Evolutionary conservation across 2,888 invertebrate genomes (phyloP).

Genomic region (Hoplodrina ambigua): DNA sequence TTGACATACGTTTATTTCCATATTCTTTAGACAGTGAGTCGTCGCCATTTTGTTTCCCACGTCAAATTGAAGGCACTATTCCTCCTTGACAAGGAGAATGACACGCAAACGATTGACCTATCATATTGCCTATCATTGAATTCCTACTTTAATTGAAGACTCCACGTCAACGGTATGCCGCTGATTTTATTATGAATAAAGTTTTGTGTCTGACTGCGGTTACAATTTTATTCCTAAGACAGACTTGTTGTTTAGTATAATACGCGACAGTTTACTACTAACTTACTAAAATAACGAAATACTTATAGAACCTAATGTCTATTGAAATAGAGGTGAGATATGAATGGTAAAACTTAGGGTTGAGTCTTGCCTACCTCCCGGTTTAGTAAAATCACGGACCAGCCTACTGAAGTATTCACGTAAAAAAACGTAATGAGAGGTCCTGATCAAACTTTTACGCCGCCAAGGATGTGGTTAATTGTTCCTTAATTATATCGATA

Average conservation of each 20-base stretch:
- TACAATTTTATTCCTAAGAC: not conserved
- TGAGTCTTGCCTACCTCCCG: conserved; percentile 38
- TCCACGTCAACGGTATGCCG: too few species aligned
- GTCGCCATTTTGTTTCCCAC: not conserved
- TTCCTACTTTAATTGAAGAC: not conserved
- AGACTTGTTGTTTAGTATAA: not conserved
- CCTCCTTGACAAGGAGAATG: not conserved
- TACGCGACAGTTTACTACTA: not conserved
- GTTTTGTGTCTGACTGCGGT: too few species aligned
- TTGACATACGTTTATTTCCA: not conserved
- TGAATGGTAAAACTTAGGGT: conserved; percentile 1
- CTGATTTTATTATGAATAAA: too few species aligned
- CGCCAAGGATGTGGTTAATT: conserved; percentile 62
- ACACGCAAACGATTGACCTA: not conserved
- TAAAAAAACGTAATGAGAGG: conserved; percentile 84
- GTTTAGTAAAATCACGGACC: conserved; percentile 78
- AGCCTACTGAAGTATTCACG: conserved; percentile 81
- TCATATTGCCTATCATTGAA: not conserved
- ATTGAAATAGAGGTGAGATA: conserved; percentile 17
- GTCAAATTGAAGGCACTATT: not conserved
- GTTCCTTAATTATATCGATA: conserved; percentile 49
- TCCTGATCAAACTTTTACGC: conserved; percentile 80
- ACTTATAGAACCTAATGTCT: not conserved
- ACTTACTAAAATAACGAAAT: not conserved
- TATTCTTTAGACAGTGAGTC: conserved; percentile 4